A percentile compares a stretch with the other conserved stretches of the same genome.
Evolutionary conservation across 2,797 vertebrate genomes (phyloP).

Genomic region (Myotis planiceps): DNA sequence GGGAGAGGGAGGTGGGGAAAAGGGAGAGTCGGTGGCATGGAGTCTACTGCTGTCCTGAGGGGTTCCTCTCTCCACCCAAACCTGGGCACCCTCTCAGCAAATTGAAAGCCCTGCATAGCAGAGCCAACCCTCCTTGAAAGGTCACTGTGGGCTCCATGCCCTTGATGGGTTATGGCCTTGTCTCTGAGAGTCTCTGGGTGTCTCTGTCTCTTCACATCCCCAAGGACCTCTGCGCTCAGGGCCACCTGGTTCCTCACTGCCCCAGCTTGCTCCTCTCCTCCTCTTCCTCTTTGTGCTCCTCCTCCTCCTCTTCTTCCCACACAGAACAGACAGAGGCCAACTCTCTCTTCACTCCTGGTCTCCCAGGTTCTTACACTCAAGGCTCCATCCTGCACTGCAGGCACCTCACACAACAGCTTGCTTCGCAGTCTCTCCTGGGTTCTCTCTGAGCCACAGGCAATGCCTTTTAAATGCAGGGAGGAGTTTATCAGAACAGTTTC

Average conservation of each 20-base stretch:
- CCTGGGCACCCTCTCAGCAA: rapidly evolving
- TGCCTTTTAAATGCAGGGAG: neutral
- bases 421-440: no score
- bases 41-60: neutral
- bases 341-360: neutral
- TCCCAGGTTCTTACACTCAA: neutral
- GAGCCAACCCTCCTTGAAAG: neutral
- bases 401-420: rapidly evolving
- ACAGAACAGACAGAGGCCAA: neutral
- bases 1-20: neutral
- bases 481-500: neutral
- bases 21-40: rapidly evolving
- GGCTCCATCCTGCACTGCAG: rapidly evolving
- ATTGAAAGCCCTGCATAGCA: neutral
- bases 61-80: neutral
- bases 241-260: neutral
- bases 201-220: no score
- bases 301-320: neutral
- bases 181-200: neutral
- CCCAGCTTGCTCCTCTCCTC: neutral
- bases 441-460: neutral
- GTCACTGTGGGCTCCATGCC: neutral
- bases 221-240: neutral
- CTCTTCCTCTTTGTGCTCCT: no score
- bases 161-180: no score